phyloP scores from a whole-genome alignment of 1,140 invertebrate species.

The Octopus sinensis region DNA sequence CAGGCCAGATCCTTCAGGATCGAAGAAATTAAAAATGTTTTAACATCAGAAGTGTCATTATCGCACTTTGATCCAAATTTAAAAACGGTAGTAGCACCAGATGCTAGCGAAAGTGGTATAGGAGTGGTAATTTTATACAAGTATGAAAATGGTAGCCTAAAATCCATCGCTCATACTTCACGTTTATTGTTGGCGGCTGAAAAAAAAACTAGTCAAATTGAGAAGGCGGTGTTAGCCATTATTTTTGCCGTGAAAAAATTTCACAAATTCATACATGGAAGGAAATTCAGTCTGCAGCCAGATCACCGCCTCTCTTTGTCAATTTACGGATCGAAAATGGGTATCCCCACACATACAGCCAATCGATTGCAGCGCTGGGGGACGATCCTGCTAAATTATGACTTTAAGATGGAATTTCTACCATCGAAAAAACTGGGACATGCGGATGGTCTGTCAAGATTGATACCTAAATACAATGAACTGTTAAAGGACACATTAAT shows the following conservation, averaged over 20 bases:
- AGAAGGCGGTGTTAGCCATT: conserved; percentile 58
- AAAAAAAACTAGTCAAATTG: conserved; percentile 54
- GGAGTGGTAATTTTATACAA: background rate
- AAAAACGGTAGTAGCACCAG: background rate
- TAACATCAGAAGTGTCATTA: background rate
- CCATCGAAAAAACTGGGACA: background rate
- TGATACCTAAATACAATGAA: background rate
- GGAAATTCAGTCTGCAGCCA: conserved; percentile 32
- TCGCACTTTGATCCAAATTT: background rate
- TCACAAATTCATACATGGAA: conserved; percentile 58
- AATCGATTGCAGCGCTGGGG: conserved; percentile 50
- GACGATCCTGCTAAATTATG: background rate
- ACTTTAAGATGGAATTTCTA: background rate
- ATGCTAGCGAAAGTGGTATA: background rate
- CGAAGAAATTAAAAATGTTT: background rate
- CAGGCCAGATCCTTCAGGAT: background rate
- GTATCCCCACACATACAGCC: conserved; percentile 35
- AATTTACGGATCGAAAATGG: conserved; percentile 33
- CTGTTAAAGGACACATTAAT: background rate
- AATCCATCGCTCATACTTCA: conserved; percentile 52
- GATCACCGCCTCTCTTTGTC: conserved; percentile 47
- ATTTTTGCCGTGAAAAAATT: conserved; percentile 60
- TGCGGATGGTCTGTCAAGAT: background rate
- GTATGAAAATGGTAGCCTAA: conserved; percentile 4
- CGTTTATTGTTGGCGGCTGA: conserved; percentile 46